Percentiles rank a stretch among this genome's conserved stretches.
These are phyloP conservation scores for Danionella dracula DNA, from an alignment of 2,797 vertebrate species.

Conservation along the genomic window DNA sequence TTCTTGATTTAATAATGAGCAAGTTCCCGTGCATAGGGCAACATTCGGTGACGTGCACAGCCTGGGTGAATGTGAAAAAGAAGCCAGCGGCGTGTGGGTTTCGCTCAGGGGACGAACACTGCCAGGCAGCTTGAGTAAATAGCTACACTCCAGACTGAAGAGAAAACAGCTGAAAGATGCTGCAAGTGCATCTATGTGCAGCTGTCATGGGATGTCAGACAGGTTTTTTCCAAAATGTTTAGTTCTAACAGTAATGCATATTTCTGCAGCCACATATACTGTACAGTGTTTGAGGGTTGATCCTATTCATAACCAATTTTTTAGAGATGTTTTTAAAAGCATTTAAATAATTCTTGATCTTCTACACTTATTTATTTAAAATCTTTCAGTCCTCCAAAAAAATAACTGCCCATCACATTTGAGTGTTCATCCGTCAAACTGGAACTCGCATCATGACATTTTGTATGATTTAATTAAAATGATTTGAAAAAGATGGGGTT, in stretches of 20 bases:
- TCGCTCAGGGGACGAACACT: neutral
- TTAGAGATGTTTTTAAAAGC: neutral
- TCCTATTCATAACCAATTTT: neutral
- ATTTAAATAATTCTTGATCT: too few relatives aligned
- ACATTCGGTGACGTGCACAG: slow-evolving; percentile 25
- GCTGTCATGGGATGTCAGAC: neutral
- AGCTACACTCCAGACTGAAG: neutral
- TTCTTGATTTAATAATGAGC: slow-evolving; percentile 47
- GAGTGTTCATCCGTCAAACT: too few relatives aligned
- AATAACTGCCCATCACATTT: too few relatives aligned
- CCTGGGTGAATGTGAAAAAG: slow-evolving; percentile 22
- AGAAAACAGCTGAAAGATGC: neutral
- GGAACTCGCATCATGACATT: too few relatives aligned
- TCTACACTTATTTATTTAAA: too few relatives aligned
- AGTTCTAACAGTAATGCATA: neutral
- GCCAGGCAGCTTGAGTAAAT: neutral
- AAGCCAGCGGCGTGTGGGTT: slow-evolving; percentile 3
- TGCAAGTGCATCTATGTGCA: neutral
- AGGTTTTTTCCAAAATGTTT: neutral
- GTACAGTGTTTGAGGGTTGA: neutral
- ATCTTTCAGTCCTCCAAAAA: too few relatives aligned
- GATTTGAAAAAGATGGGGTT: too few relatives aligned
- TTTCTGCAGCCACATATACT: neutral
- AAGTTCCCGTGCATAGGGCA: slow-evolving; percentile 15
- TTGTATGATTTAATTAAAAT: too few relatives aligned